Evolutionary conservation across 2,113 vertebrate species (phyloP).

Genomic region (Phainopepla nitens): DNA sequence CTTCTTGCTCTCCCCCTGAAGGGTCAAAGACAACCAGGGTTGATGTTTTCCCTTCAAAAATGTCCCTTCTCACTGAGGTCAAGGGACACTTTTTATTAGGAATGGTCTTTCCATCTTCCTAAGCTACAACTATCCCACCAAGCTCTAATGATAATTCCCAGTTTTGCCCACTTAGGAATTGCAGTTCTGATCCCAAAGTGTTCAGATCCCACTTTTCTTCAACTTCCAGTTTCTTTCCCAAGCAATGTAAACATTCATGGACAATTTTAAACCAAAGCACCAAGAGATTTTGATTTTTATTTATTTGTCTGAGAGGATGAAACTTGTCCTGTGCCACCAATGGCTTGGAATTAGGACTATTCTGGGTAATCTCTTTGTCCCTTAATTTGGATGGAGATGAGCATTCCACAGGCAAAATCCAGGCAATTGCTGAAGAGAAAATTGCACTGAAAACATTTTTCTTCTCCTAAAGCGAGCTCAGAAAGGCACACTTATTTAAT

Average conservation of each 20-base stretch:
- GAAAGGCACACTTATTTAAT: constrained; percentile 67
- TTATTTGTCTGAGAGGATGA: neutral
- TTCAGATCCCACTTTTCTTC: neutral
- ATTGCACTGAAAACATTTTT: constrained; percentile 60
- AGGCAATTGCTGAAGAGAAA: constrained; percentile 25
- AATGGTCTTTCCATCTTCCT: neutral
- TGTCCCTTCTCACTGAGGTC: neutral
- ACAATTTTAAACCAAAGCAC: neutral
- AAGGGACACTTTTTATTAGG: neutral
- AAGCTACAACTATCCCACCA: neutral
- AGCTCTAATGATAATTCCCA: neutral
- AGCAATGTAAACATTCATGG: neutral
- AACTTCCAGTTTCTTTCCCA: neutral
- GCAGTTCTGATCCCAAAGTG: neutral
- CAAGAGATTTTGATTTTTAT: neutral
- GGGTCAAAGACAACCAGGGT: neutral
- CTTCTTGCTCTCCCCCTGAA: neutral
- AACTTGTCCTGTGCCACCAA: neutral
- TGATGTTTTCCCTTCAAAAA: neutral
- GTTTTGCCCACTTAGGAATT: neutral
- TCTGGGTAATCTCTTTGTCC: neutral
- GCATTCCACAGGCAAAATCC: neutral
- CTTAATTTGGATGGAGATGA: constrained; percentile 3
- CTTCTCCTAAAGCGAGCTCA: constrained; percentile 21
- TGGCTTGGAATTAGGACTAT: neutral